These are phyloP conservation scores for Sebastes nivosus DNA, from an alignment of 2,797 vertebrate genomes.

Conservation along the genomic window DNA sequence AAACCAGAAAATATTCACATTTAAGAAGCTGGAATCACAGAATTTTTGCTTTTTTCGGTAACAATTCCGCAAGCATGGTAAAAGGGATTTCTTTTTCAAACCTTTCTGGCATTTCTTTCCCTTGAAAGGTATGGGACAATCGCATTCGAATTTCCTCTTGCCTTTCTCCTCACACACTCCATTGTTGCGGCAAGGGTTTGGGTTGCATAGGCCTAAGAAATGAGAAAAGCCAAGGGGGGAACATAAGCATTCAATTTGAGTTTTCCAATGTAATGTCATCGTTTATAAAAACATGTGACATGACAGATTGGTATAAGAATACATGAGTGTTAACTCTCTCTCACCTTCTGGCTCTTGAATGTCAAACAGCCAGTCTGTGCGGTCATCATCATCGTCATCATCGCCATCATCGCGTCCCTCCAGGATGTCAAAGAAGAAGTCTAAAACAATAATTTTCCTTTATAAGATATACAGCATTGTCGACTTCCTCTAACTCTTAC, in stretches of 20 bases:
- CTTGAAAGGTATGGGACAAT: slow-evolving; percentile 72
- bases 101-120: slow-evolving; percentile 81
- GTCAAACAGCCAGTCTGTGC: slow-evolving; percentile 72
- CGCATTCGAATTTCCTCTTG: slow-evolving; percentile 62
- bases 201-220: slow-evolving; percentile 71
- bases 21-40: too few species aligned
- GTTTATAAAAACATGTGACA: background rate
- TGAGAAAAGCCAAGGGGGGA: background rate
- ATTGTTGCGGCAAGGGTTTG: slow-evolving; percentile 79
- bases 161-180: slow-evolving; percentile 75
- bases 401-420: slow-evolving; percentile 60
- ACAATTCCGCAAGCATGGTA: too few species aligned
- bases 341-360: slow-evolving; percentile 73
- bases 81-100: slow-evolving; percentile 27
- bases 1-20: too few species aligned
- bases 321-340: background rate
- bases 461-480: background rate
- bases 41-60: too few species aligned
- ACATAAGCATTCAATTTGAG: background rate
- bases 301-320: background rate
- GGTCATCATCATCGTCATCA: slow-evolving; percentile 55
- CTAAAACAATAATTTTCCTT: slow-evolving; percentile 45
- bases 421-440: slow-evolving; percentile 18
- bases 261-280: background rate
- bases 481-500: background rate